A percentile compares a stretch with the other conserved stretches of the same genome.
Conservation (phyloP, 2,113 vertebrate species). For the Tor tambroides region DNA sequence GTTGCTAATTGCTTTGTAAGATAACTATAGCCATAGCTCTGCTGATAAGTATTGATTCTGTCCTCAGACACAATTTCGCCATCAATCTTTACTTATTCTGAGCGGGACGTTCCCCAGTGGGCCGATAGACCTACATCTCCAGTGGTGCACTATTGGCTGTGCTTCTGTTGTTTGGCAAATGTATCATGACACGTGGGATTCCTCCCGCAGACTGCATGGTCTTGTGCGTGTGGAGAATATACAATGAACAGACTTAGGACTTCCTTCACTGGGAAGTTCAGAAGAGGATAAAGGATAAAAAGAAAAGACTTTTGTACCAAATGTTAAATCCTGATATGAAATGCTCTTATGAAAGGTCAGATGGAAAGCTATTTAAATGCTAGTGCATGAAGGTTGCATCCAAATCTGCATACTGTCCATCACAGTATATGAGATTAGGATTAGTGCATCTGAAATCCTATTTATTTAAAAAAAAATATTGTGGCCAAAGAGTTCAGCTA, state of each 20-base stretch:
- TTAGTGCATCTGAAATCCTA: not conserved
- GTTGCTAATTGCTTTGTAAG: constrained; percentile 30
- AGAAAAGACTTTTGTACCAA: not conserved
- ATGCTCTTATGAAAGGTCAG: not conserved
- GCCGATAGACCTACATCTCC: constrained; percentile 14
- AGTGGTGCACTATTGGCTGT: not conserved
- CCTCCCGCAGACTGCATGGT: not conserved
- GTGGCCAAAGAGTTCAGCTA: not conserved
- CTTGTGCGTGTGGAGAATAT: not conserved
- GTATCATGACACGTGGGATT: not conserved
- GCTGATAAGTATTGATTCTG: constrained; percentile 61
- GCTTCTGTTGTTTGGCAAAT: constrained; percentile 36
- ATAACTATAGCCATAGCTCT: constrained; percentile 42
- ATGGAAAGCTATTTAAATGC: not conserved
- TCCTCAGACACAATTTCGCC: constrained; percentile 54
- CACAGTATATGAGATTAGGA: not conserved
- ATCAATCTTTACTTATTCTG: constrained; percentile 43
- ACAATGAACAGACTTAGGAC: not conserved
- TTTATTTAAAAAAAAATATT: not conserved
- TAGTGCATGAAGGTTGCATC: not conserved
- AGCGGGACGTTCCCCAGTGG: constrained; percentile 34
- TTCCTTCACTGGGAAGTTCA: not conserved
- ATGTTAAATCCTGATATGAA: not conserved
- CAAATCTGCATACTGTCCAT: not conserved
- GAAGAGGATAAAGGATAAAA: not conserved